Conservation (phyloP, 2,113 vertebrate species). For the Galeopterus variegatus region DNA sequence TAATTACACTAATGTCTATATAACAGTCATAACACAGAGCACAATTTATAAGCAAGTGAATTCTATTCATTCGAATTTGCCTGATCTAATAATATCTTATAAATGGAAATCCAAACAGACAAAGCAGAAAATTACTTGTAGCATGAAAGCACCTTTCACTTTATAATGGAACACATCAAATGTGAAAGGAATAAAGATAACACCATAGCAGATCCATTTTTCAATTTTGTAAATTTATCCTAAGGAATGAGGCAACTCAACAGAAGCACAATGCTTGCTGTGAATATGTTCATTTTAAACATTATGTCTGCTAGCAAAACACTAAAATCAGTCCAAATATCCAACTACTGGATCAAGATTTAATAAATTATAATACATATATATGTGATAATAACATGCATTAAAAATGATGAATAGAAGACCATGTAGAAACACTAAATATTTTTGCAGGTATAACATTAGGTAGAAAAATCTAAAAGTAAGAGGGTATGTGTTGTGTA, state of each 20-base stretch:
- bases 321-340: slow-evolving; percentile 51
- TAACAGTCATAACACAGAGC: slow-evolving; percentile 33
- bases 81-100: slow-evolving; percentile 2
- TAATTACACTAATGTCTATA: neutral
- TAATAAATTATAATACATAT: slow-evolving; percentile 49
- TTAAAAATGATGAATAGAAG: slow-evolving; percentile 42
- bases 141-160: slow-evolving; percentile 67
- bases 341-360: slow-evolving; percentile 23
- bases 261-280: slow-evolving; percentile 27
- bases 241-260: slow-evolving; percentile 52
- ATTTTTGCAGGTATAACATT: neutral
- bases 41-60: slow-evolving; percentile 44
- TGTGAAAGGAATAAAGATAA: slow-evolving; percentile 37
- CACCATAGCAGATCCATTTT: slow-evolving; percentile 17
- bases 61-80: slow-evolving; percentile 58
- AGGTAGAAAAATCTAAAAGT: slow-evolving; percentile 18
- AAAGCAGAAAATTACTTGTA: slow-evolving; percentile 67
- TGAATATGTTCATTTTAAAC: slow-evolving; percentile 60
- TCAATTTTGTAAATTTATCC: slow-evolving; percentile 54
- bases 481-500: neutral
- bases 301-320: slow-evolving; percentile 34
- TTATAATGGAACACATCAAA: slow-evolving; percentile 51
- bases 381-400: neutral
- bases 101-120: slow-evolving; percentile 55
- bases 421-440: neutral